Base-by-base conservation (phyloP, 1,140 invertebrate species). In the Heliconius nattereri region DNA sequence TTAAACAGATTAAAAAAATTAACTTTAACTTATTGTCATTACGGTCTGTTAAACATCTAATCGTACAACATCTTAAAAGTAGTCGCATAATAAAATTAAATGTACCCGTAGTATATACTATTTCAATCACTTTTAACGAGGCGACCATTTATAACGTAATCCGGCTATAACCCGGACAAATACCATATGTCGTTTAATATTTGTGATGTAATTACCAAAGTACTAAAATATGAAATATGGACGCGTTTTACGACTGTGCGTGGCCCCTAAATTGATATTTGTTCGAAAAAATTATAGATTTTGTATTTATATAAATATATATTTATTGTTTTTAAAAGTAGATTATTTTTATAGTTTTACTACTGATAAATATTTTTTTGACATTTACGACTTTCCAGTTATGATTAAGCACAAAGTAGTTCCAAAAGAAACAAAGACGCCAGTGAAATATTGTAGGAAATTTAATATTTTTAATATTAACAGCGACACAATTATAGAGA, bases 151-250 rank as follows among this genome's bases (percentile, higher is more conserved):
- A n/a, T n/a, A 57, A 57, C 54, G 54, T n/a, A 23, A 57, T 57
- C 54, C 20, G 23, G 3, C 23, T 26, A 60, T 60, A 60, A 60
- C 57, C 57, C n/a, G 57, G 57, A 26, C n/a, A 26, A 60, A 60
- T 60, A 7, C 57, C 57, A 60, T 60, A 60, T 60, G 23, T 60
- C 9, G 57, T 60, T 60, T 60, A 60, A 60, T 60, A 60, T 60
- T 60, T 60, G 57, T 60, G 23, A 8, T 60, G 57, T 60, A 60
- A 60, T 60, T 60, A 60, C 57, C 23, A 60, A 60, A 60, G 57
- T 60, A 19, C 7, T 60, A 60, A 60, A 60, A 23, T 60, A 60
- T 60, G 57, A 60, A 23, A 60, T 60, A 60, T 60, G n/a, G 57
- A 23, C 57, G 23, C n/a, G 57, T 60, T 60, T 60, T 60, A 60